Percentiles rank a stretch among this genome's conserved stretches.
These are phyloP conservation scores for Falco concolor DNA, from an alignment of 2,797 vertebrate species.

Conservation along the genomic window DNA sequence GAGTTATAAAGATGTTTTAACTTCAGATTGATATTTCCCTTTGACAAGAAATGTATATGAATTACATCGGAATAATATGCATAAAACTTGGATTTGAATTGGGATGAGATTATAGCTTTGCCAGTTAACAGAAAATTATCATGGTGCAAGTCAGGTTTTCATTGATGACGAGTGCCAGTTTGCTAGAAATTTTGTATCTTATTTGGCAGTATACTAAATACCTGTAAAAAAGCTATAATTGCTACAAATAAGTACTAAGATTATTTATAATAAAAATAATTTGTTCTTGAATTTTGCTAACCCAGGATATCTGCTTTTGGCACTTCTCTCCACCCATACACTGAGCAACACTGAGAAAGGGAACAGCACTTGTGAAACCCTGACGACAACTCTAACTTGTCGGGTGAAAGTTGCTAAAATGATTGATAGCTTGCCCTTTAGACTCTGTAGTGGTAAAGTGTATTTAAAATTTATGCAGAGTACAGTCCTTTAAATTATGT, in stretches of 20 bases:
- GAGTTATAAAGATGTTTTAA: not conserved
- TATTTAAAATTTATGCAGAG: not conserved
- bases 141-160: not conserved
- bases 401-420: not conserved
- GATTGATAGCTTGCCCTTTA: constrained; percentile 24
- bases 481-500: constrained; percentile 10
- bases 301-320: not conserved
- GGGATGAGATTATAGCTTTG: not conserved
- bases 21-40: not conserved
- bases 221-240: not conserved
- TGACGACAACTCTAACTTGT: not conserved
- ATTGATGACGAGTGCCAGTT: not conserved
- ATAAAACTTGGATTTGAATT: not conserved
- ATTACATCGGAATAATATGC: not conserved
- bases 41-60: not conserved
- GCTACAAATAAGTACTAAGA: not conserved
- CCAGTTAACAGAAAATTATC: not conserved
- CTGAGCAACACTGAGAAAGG: not conserved
- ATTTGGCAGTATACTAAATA: not conserved
- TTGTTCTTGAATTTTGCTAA: not conserved
- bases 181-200: not conserved
- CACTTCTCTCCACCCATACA: not conserved
- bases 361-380: not conserved
- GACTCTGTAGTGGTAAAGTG: not conserved
- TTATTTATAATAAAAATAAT: not conserved